A percentile compares a stretch with the other conserved stretches of the same genome.
phyloP scores from a whole-genome alignment of 35 echinoderm and acorn worm species.

The Ptychodera flava region DNA sequence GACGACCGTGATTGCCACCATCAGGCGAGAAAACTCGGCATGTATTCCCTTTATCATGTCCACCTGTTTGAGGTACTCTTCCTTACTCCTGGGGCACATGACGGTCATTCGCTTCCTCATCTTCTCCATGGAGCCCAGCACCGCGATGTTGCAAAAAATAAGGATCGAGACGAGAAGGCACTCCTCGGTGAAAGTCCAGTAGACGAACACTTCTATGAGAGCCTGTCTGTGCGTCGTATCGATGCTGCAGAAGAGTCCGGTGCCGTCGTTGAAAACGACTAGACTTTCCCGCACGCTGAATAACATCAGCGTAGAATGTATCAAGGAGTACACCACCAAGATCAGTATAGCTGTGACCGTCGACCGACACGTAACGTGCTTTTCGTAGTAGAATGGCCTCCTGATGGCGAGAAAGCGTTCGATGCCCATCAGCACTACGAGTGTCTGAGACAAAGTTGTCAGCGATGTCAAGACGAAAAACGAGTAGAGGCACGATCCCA shows the following conservation, averaged over 20 bases:
- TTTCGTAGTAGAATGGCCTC: slow-evolving; percentile 82
- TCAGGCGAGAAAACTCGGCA: slow-evolving; percentile 86
- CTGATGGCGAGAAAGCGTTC: slow-evolving; percentile 73
- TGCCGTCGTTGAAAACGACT: background rate
- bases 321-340: slow-evolving; percentile 34
- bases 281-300: slow-evolving; percentile 3
- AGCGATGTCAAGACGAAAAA: slow-evolving; percentile 44
- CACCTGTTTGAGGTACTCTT: slow-evolving; percentile 71
- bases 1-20: slow-evolving; percentile 72
- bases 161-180: slow-evolving; percentile 42
- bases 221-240: background rate
- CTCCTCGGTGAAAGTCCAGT: slow-evolving; percentile 49
- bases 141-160: slow-evolving; percentile 65
- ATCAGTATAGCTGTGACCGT: slow-evolving; percentile 16
- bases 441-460: slow-evolving; percentile 43
- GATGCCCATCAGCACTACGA: slow-evolving; percentile 79
- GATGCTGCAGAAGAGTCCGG: background rate
- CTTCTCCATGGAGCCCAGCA: slow-evolving; percentile 50
- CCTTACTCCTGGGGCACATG: slow-evolving; percentile 67
- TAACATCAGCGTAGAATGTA: slow-evolving; percentile 7
- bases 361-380: slow-evolving; percentile 34
- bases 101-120: slow-evolving; percentile 47
- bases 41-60: slow-evolving; percentile 77
- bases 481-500: slow-evolving; percentile 16
- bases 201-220: slow-evolving; percentile 38